Conservation (phyloP, 2,888 invertebrate genomes). For the Panopea generosa region DNA sequence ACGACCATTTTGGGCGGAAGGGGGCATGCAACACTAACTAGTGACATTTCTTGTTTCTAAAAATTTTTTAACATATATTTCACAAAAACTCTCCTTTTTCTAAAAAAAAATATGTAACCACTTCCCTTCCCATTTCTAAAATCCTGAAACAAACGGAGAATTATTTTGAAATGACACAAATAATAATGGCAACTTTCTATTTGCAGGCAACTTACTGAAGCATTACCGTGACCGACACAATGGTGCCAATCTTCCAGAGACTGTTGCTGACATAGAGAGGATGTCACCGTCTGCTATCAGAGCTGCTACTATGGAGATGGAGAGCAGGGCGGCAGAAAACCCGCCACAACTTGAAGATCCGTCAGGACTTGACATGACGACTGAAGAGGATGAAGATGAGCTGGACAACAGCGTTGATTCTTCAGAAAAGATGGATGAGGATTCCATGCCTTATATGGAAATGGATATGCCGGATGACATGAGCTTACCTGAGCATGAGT, state of each 20-base stretch:
- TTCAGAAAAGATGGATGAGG: conserved; percentile 60
- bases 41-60: no score
- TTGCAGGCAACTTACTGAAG: conserved; percentile 90
- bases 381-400: conserved; percentile 64
- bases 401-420: conserved; percentile 58
- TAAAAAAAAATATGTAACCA: no score
- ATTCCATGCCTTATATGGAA: conserved; percentile 40
- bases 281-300: conserved; percentile 58
- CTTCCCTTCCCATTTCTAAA: no score
- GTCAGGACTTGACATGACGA: conserved; percentile 32
- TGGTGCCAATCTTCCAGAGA: conserved; percentile 73
- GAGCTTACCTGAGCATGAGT: conserved; percentile 12
- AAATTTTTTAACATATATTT: no score
- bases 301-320: conserved; percentile 64
- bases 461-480: conserved; percentile 51
- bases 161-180: no score
- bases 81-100: no score
- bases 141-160: no score
- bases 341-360: conserved; percentile 47
- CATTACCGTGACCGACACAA: conserved; percentile 91
- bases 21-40: no score
- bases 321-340: conserved; percentile 60
- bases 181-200: no score
- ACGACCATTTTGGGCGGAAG: no score
- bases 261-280: conserved; percentile 66